Evolutionary conservation across 2,888 invertebrate genomes (phyloP).

Genomic region (Adelphocoris suturalis): DNA sequence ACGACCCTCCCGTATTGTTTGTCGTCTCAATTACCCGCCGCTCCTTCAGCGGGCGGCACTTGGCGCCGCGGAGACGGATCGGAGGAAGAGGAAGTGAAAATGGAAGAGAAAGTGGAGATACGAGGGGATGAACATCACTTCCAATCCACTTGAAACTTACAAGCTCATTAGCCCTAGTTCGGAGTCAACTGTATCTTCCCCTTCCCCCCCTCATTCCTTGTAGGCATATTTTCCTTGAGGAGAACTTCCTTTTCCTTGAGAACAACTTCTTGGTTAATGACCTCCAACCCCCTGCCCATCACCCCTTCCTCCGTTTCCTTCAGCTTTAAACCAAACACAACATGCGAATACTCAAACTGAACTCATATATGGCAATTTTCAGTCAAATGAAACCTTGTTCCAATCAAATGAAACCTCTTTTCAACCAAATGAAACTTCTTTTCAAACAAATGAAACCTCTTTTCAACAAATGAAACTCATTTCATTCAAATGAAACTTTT

Average conservation of each 20-base stretch:
- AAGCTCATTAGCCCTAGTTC: constrained; percentile 56
- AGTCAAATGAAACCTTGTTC: too few species aligned
- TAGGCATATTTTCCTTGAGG: neutral
- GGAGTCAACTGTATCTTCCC: constrained; percentile 17
- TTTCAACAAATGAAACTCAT: too few species aligned
- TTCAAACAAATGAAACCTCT: too few species aligned
- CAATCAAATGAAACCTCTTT: too few species aligned
- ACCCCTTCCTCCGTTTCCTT: too few species aligned
- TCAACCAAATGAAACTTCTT: too few species aligned
- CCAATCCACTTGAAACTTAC: constrained; percentile 56
- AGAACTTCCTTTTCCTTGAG: neutral
- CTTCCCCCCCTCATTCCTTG: neutral
- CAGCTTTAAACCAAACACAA: too few species aligned
- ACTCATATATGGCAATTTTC: too few species aligned
- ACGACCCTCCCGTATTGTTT: constrained; percentile 24
- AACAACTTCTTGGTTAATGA: neutral
- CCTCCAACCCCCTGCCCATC: too few species aligned
- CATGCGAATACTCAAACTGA: too few species aligned
- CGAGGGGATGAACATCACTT: constrained; percentile 39
- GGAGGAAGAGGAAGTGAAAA: neutral
- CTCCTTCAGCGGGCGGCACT: neutral
- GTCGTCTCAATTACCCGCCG: constrained; percentile 48
- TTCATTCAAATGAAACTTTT: too few species aligned
- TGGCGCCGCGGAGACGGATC: neutral
- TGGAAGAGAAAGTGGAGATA: neutral